Evolutionary conservation across 2,797 vertebrate species (phyloP).

Genomic region (Coranthus polyacanthus): DNA sequence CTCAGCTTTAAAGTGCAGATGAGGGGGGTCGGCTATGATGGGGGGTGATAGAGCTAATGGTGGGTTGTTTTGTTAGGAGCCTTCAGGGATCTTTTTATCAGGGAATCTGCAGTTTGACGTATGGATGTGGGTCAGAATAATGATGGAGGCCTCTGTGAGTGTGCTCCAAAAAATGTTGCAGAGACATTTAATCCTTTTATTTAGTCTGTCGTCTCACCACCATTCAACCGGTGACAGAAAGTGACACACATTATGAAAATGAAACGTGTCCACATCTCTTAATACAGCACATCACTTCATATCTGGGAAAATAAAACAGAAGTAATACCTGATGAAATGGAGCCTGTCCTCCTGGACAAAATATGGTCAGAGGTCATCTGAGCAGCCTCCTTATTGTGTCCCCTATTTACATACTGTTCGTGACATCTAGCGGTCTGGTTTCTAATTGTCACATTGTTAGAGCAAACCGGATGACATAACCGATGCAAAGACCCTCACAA

Average conservation of each 20-base stretch:
- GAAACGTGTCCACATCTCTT: background rate
- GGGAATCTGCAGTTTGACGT: slow-evolving; percentile 31
- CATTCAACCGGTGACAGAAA: background rate
- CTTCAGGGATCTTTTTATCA: slow-evolving; percentile 43
- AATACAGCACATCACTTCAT: background rate
- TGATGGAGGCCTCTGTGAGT: slow-evolving; percentile 23
- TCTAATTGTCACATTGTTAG: too few species aligned
- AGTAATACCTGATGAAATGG: background rate
- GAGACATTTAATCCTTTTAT: slow-evolving; percentile 21
- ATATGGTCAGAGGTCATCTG: too few species aligned
- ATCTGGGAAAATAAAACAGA: background rate
- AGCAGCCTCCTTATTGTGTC: too few species aligned
- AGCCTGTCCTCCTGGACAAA: too few species aligned
- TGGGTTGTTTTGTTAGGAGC: slow-evolving; percentile 40
- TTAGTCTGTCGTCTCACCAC: slow-evolving; percentile 27
- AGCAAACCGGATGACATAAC: too few species aligned
- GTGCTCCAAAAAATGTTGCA: background rate
- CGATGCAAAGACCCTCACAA: too few species aligned
- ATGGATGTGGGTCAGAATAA: slow-evolving; percentile 40
- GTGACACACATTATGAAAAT: background rate
- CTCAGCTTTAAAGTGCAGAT: slow-evolving; percentile 22
- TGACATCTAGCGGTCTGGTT: too few species aligned
- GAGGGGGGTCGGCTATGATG: background rate
- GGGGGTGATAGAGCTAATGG: slow-evolving; percentile 35
- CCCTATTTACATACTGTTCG: too few species aligned